Evolutionary conservation across 1,140 invertebrate species (phyloP), one percentile per base, ranked within the genome.

Genomic region (Gryon sp.): DNA sequence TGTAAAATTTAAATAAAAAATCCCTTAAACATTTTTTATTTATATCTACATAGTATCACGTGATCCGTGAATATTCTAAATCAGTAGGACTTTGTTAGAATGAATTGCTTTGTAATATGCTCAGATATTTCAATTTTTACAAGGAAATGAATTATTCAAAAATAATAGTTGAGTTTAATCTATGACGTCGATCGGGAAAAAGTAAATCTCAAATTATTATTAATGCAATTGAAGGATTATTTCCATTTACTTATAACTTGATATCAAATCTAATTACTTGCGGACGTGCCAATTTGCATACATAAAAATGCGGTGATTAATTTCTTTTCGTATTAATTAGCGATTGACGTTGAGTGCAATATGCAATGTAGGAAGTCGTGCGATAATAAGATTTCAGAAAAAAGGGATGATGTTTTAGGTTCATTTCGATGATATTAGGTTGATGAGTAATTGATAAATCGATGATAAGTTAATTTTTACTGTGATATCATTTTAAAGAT

Each of bases 321-420:
- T 55, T 45, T 66, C 62, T 66, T 65, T 66, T 16, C 6, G 41
- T 57, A 68, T 55, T 48, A 46, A 68, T 68, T 68, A 66, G 36
- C 40, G 38, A 18, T 46, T 18, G 14, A 12, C 19, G 52, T 41
- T 12, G 46, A 46, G 28, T 7, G 12, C 15, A n/a, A 7, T 4
- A 12, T 7, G 45, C 22, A 65, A 36, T 59, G 50, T 45, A 48
- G 57, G 53, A 57, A 53, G 53, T 52, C 6, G 24, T 30, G 41
- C 22, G 16, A 30, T 50, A 50, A 50, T 41, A 12, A 63, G 45
- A 8, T 19, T 40, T 14, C 0, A 26, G 16, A 28, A 62, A 62
- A 48, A 20, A 18, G 4, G 15, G 20, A 3, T 7, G 6, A 41
- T 9, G 24, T 59, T 28, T 36, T 36, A 11, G 7, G 9, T 11